Evolutionary conservation across 2,888 invertebrate genomes (phyloP).

Genomic region (Chymomyza procnemis): DNA sequence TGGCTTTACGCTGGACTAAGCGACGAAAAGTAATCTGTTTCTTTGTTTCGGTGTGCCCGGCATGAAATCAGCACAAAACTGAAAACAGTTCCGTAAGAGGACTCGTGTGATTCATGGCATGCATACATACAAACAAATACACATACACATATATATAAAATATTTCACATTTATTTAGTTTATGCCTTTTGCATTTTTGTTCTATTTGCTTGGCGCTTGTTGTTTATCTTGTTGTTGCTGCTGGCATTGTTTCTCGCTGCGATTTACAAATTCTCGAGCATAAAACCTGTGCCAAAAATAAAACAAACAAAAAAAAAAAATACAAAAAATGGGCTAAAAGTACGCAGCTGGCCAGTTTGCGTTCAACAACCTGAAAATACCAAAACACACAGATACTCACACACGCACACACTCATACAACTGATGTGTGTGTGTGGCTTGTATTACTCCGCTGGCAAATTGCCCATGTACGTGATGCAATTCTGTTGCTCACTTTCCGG

Average conservation of each 20-base stretch:
- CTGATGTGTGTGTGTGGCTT: conserved; percentile 40
- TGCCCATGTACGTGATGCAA: conserved; percentile 75
- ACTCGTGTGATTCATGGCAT: neutral
- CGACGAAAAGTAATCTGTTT: conserved; percentile 68
- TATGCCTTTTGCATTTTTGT: conserved; percentile 43
- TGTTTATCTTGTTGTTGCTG: neutral
- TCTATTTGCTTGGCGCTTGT: neutral
- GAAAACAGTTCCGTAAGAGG: neutral
- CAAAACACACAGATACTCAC: conserved; percentile 13
- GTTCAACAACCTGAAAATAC: conserved; percentile 45
- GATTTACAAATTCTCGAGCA: conserved; percentile 71
- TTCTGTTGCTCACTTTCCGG: conserved; percentile 71
- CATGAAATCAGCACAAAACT: conserved; percentile 5
- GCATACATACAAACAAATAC: too few relatives aligned
- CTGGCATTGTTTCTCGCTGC: conserved; percentile 68
- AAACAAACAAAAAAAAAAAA: neutral
- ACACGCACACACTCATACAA: conserved; percentile 14
- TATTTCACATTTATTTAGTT: conserved; percentile 73
- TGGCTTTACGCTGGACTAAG: conserved; percentile 44
- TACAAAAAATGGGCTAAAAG: conserved; percentile 1
- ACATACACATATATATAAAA: too few relatives aligned
- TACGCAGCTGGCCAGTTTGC: conserved; percentile 42
- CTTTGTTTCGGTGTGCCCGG: conserved; percentile 25
- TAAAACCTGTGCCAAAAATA: conserved; percentile 66
- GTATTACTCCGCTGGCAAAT: conserved; percentile 73